Conservation (phyloP, 2,797 vertebrate genomes). For the Mormyrops attenuatus region DNA sequence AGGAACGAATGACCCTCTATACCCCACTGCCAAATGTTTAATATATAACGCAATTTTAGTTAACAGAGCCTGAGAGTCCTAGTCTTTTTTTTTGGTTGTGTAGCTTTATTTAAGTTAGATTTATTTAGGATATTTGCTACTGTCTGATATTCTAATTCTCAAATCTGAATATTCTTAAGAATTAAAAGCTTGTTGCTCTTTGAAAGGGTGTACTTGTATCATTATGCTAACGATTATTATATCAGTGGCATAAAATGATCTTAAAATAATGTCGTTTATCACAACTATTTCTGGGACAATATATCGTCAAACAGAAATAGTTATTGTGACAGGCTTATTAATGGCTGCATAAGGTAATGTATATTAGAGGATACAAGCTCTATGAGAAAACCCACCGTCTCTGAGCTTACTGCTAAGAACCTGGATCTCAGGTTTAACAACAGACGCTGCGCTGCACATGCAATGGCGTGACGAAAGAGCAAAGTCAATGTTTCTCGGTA, state of each 20-base stretch:
- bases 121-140: neutral
- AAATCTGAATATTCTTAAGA: neutral
- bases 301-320: neutral
- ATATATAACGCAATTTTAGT: neutral
- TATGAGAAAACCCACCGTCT: neutral
- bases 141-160: neutral
- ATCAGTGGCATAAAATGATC: neutral
- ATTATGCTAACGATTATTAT: neutral
- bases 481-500: neutral
- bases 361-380: too few relatives aligned
- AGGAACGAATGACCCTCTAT: neutral
- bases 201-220: neutral
- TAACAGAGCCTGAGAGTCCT: neutral
- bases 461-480: neutral
- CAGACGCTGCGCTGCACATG: neutral
- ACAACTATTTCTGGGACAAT: neutral
- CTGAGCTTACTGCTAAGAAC: neutral
- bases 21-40: neutral
- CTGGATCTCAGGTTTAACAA: neutral
- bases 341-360: neutral
- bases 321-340: neutral
- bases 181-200: neutral
- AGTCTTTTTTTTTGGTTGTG: neutral
- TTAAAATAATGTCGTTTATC: neutral
- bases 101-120: neutral